Base-by-base conservation (phyloP, 2,888 invertebrate species). In the Fragum fragum region DNA sequence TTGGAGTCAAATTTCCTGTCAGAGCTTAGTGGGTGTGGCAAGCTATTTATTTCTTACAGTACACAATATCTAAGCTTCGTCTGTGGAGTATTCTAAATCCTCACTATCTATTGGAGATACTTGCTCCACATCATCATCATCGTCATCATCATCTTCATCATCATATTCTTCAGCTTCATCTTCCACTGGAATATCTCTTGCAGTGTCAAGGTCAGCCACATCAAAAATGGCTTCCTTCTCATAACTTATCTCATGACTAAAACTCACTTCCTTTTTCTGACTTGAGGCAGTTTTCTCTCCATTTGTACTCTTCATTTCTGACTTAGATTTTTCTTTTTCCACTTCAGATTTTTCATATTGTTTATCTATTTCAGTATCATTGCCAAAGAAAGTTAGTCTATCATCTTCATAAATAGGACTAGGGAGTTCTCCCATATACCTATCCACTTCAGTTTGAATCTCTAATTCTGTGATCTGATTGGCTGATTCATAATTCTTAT, bases 61-160 rank as follows among this genome's bases (percentile, higher is more conserved):
- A 36, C 32, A 53, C 14, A 59, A 14, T 47, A 47, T 63, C 36
- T 73, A 78, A 21, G 79, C 71, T 53, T 85, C 85, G 75, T 82
- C 82, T 14, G 81, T 76, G n/a, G 85, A 80, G 57, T 85, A 85
- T 76, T 82, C 81, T 7, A 81, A 32, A 57, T 84, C 81, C 53
- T 81, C 82, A 75, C 77, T 81, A 63, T 81, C 85, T 26, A 82
- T 85, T 0, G 80, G 75, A 7, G 85, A 85, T 1, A 85, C 80
- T 59, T 85, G 77, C 61, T 79, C 79, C n/a, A 81, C 80, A 73
- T 85, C 85, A 42, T 84, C 81, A 28, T 84, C 84, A 18, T 80
- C 75, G 23, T 73, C 68, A 26, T 83, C 86, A 29, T 82, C 79
- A 57, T 81, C 79, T 6, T 84, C 83, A 16, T 74, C 69, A 52